Conservation (phyloP, 2,888 invertebrate species). For the Carpatolechia fugitivella region DNA sequence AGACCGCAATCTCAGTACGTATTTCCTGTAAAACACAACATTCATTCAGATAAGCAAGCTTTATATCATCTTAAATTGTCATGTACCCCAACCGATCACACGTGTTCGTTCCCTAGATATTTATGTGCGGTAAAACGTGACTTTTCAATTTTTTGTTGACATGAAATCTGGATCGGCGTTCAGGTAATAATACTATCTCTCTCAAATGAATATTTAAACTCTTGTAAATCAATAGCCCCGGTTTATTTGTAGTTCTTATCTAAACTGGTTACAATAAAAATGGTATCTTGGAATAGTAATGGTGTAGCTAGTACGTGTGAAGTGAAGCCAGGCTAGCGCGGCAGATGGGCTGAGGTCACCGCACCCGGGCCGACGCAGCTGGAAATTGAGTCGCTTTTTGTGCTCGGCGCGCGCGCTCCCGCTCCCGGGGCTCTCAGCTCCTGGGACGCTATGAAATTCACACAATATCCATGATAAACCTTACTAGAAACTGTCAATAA, state of each 20-base stretch:
- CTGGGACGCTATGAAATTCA: conserved; percentile 39
- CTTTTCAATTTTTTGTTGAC: neutral
- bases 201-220: too few species aligned
- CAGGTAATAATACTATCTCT: too few species aligned
- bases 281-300: conserved; percentile 41
- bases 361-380: conserved; percentile 60
- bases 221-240: too few species aligned
- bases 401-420: conserved; percentile 32
- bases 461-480: conserved; percentile 30
- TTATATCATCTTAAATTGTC: neutral
- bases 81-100: neutral
- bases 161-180: neutral
- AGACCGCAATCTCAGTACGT: neutral
- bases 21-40: neutral
- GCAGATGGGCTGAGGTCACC: conserved; percentile 70
- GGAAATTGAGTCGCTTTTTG: conserved; percentile 60
- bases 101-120: neutral
- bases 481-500: conserved; percentile 20
- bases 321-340: conserved; percentile 48
- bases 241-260: neutral
- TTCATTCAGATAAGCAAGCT: neutral
- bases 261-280: neutral
- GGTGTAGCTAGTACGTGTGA: conserved; percentile 48
- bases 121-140: conserved; percentile 8
- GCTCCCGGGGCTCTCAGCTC: conserved; percentile 14